phyloP scores from a whole-genome alignment of 2,113 vertebrate species.

The Periophthalmus modestus region DNA sequence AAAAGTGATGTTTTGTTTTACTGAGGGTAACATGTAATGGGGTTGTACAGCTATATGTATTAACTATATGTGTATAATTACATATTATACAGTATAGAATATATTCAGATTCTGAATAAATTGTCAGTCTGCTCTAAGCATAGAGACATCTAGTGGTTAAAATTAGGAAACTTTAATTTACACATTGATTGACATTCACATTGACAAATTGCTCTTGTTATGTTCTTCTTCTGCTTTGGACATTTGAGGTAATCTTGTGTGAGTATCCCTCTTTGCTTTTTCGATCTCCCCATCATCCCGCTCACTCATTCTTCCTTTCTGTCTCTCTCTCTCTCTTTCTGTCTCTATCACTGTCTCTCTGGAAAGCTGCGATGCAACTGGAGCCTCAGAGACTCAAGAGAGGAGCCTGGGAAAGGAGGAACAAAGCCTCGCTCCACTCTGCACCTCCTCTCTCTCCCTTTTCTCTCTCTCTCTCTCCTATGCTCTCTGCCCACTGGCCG shows the following conservation, averaged over 20 bases:
- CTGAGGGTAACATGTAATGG: background rate
- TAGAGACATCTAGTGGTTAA: constrained; percentile 75
- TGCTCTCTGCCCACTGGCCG: constrained; percentile 70
- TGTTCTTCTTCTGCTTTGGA: constrained; percentile 39
- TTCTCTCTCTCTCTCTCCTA: constrained; percentile 51
- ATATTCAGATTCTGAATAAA: background rate
- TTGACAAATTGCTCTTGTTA: constrained; percentile 13
- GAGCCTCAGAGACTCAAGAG: constrained; percentile 77
- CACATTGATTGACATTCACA: too few species aligned
- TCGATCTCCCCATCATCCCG: background rate
- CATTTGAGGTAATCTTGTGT: constrained; percentile 66
- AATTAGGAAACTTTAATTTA: constrained; percentile 31
- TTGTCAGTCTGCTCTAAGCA: constrained; percentile 40
- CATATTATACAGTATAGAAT: background rate
- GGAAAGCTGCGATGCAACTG: constrained; percentile 77
- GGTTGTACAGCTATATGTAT: background rate
- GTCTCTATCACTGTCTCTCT: constrained; percentile 68
- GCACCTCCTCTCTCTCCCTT: constrained; percentile 49
- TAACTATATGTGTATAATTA: background rate
- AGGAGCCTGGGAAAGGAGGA: constrained; percentile 77
- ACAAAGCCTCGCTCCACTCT: constrained; percentile 73
- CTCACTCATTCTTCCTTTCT: constrained; percentile 60
- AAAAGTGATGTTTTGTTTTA: background rate
- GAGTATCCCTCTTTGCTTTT: constrained; percentile 53
- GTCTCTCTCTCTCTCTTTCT: constrained; percentile 33